These are phyloP conservation scores for Synaphobranchus kaupii DNA, from an alignment of 2,797 vertebrate species.

Conservation along the genomic window DNA sequence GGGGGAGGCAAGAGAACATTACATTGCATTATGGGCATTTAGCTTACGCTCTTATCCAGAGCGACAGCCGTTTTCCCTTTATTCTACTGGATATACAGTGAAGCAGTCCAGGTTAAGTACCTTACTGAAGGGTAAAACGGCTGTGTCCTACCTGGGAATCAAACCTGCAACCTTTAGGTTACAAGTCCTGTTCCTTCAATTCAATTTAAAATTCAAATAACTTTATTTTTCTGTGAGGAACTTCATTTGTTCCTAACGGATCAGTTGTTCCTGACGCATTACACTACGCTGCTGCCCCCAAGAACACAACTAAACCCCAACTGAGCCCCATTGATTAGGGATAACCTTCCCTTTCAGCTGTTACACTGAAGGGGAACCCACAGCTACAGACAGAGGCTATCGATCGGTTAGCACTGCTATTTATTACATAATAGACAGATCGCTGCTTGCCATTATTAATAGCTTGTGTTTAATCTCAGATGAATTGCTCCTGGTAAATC, in stretches of 20 bases:
- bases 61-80: no score
- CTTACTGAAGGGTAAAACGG: no score
- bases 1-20: constrained; percentile 33
- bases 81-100: no score
- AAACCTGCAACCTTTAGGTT: neutral
- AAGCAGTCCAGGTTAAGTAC: no score
- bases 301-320: no score
- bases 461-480: neutral
- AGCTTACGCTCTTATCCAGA: no score
- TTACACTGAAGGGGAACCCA: neutral
- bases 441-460: neutral
- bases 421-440: neutral
- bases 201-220: no score
- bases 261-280: no score
- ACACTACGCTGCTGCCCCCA: no score
- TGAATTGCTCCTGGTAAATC: neutral
- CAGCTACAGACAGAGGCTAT: neutral
- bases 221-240: no score
- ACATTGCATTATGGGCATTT: neutral
- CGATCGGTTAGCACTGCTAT: neutral
- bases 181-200: no score
- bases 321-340: neutral
- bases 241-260: no score
- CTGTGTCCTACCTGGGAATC: neutral
- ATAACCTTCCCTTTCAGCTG: neutral